Evolutionary conservation across 92 coral and sea anemone genomes (phyloP).

Genomic region (Montipora capitata): DNA sequence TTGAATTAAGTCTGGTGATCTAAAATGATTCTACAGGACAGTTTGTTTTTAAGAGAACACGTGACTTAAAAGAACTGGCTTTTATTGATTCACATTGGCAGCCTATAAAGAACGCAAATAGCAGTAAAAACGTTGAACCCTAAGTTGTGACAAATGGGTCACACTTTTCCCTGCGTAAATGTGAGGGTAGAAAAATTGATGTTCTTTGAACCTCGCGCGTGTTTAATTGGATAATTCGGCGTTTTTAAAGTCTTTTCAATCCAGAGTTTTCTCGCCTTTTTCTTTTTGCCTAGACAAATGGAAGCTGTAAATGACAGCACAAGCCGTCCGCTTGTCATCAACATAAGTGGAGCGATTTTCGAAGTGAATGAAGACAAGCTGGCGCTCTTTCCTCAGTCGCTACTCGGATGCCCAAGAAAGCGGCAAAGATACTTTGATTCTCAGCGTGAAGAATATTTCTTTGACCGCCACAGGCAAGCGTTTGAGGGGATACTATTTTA

Average conservation of each 20-base stretch:
- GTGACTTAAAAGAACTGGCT: constrained; percentile 4
- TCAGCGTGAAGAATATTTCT: constrained; percentile 79
- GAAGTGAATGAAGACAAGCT: constrained; percentile 76
- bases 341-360: constrained; percentile 90
- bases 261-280: not conserved
- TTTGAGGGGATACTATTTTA: constrained; percentile 91
- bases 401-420: constrained; percentile 83
- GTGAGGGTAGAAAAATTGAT: no score
- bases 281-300: constrained; percentile 2
- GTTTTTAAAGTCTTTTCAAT: no score
- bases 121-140: not conserved
- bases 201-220: no score
- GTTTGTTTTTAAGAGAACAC: not conserved
- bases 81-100: not conserved
- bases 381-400: constrained; percentile 81
- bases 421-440: constrained; percentile 82
- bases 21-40: not conserved
- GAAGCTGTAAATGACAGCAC: constrained; percentile 1
- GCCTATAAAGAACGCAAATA: constrained; percentile 5
- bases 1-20: not conserved
- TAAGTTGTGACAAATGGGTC: not conserved
- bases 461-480: constrained; percentile 95
- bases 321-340: constrained; percentile 69
- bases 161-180: not conserved
- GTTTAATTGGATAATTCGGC: no score